Base-by-base conservation (phyloP, 2,888 invertebrate species). In the Lobophora halterata region DNA sequence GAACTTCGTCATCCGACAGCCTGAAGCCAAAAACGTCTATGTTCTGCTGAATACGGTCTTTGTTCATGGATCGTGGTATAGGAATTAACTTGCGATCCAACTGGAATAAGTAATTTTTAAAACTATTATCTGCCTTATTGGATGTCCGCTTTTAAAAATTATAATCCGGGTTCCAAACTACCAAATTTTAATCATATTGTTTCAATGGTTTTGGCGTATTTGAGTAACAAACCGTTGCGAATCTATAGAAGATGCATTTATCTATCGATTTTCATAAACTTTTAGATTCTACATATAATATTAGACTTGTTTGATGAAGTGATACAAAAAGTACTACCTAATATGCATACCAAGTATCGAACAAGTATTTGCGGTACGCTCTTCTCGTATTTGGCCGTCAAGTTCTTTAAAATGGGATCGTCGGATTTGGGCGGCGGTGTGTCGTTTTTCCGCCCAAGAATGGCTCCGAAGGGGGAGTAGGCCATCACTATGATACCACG, bases 381-480 rank as follows among this genome's bases (percentile, higher is more conserved):
- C 71, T 92, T 93, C 1, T 86, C 79, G 54, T 93, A 90, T 52
- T 92, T 92, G 1, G 79, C 65, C 0, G 89, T 89, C 13, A 93
- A 71, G 24, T 71, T 72, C 5, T 73, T 61, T 3, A 92, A 75
- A 43, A 87, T 72, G 0, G 88, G 79, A 34, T 91, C 82, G 20
- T 89, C 83, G 4, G 89, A 79, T 0, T 87, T 82, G 0, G 91
- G 90, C 1, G 71, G 73, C 0, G 81, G 82, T 0, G 77, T 81
- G 5, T 75, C 69, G 2, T 49, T 43, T 46, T 79, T 79, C 2
- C 82, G 69, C 1, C 79, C 81, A 0, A 85, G 67, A 26, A 83
- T 65, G 0, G 62, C 74, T 0, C 94, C 95, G 30, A 96, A 88
- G 0, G 95, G 95, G 49, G 92, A 91, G 68, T 93, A 96, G 0